phyloP scores from a whole-genome alignment of 2,888 invertebrate genomes.

The Bimastos eiseni region DNA sequence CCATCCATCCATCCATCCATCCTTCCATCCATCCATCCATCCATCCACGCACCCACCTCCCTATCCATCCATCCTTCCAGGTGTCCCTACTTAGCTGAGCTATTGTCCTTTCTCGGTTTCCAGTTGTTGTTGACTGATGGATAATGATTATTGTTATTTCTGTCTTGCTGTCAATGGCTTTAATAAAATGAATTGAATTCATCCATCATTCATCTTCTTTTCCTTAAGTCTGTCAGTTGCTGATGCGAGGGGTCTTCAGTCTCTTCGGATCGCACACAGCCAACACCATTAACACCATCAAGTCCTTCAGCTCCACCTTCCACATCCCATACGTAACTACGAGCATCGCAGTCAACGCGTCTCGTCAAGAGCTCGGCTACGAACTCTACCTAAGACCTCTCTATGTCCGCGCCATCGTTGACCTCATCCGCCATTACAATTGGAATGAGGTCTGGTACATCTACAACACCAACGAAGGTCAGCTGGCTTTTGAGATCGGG shows the following conservation, averaged over 20 bases:
- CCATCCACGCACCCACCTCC: neutral
- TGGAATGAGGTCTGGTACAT: conserved; percentile 88
- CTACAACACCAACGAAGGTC: conserved; percentile 75
- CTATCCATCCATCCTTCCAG: neutral
- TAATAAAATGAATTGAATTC: too few species aligned
- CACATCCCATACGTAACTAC: conserved; percentile 56
- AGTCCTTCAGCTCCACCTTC: conserved; percentile 55
- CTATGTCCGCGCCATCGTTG: conserved; percentile 91
- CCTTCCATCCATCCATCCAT: neutral
- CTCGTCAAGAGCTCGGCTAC: conserved; percentile 46
- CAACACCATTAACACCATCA: conserved; percentile 53
- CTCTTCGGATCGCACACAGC: conserved; percentile 52
- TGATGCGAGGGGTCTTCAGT: conserved; percentile 51
- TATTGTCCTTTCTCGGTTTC: too few species aligned
- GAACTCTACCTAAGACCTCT: conserved; percentile 79
- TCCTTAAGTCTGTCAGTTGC: conserved; percentile 54
- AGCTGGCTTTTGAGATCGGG: too few species aligned
- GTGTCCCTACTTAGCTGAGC: too few species aligned
- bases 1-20: neutral
- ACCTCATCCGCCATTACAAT: conserved; percentile 87
- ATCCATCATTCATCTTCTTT: neutral
- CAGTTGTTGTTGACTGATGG: too few species aligned
- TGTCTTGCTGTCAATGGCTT: too few species aligned
- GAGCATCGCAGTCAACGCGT: conserved; percentile 49
- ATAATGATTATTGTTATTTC: too few species aligned